phyloP scores from a whole-genome alignment of 1,140 invertebrate species.

The Nasonia vitripennis region DNA sequence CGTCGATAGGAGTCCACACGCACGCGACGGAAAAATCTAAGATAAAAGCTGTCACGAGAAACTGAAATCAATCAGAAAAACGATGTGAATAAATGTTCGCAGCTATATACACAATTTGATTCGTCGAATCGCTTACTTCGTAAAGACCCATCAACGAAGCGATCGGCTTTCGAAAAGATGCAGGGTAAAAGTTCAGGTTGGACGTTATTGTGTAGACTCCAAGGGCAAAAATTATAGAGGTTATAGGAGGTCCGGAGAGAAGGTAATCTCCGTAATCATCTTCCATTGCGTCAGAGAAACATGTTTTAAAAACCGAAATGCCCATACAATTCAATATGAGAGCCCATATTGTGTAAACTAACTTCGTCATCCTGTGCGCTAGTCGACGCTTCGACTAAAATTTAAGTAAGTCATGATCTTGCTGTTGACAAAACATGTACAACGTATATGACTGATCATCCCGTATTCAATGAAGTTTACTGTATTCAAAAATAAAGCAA shows the following conservation, averaged over 20 bases:
- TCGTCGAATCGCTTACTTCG: slow-evolving; percentile 57
- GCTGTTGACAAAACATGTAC: not conserved
- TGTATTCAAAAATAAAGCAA: not conserved
- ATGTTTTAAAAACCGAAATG: slow-evolving; percentile 62
- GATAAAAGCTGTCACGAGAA: slow-evolving; percentile 63
- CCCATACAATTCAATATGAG: slow-evolving; percentile 58
- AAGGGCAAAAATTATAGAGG: slow-evolving; percentile 57
- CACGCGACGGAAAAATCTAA: slow-evolving; percentile 63
- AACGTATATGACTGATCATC: not conserved
- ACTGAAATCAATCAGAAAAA: slow-evolving; percentile 54
- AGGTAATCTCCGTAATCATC: slow-evolving; percentile 59
- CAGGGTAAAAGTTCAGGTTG: slow-evolving; percentile 58
- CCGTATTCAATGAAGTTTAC: slow-evolving; percentile 19
- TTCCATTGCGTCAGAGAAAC: slow-evolving; percentile 58
- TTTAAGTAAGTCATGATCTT: not conserved
- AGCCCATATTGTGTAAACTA: slow-evolving; percentile 64
- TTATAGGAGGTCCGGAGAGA: slow-evolving; percentile 56
- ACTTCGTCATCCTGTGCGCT: slow-evolving; percentile 57
- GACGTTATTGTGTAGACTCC: slow-evolving; percentile 62
- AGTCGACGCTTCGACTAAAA: not conserved
- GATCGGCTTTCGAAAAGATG: slow-evolving; percentile 56
- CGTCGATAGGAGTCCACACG: slow-evolving; percentile 65
- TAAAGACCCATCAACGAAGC: slow-evolving; percentile 58
- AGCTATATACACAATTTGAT: not conserved
- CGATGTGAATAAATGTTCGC: not conserved